Evolutionary conservation across 2,797 vertebrate species (phyloP).

Genomic region (Anableps anableps): DNA sequence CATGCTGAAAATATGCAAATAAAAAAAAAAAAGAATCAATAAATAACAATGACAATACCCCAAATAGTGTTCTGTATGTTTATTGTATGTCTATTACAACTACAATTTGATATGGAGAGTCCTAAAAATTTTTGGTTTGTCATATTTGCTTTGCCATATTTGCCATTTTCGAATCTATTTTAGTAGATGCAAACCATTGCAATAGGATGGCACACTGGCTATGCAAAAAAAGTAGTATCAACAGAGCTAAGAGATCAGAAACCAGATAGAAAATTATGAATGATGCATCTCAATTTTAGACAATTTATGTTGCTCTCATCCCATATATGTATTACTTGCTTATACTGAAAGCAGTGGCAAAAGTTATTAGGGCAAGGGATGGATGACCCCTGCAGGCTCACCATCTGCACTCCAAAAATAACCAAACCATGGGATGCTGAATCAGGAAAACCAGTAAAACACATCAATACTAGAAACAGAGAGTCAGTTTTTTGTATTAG

Average conservation of each 20-base stretch:
- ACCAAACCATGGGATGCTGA: slow-evolving; percentile 36
- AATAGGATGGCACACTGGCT: not conserved
- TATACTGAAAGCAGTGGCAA: slow-evolving; percentile 21
- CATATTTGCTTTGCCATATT: not conserved
- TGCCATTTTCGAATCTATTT: not conserved
- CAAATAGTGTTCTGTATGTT: not conserved
- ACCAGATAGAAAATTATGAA: not conserved
- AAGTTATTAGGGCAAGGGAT: slow-evolving; percentile 26
- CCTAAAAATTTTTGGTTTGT: not conserved
- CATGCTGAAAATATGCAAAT: not conserved
- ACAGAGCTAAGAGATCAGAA: not conserved
- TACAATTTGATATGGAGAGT: not conserved
- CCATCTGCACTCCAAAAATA: slow-evolving; percentile 70
- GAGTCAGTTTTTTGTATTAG: not conserved
- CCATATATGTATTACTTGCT: slow-evolving; percentile 38
- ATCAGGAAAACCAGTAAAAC: slow-evolving; percentile 10
- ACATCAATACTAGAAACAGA: not conserved
- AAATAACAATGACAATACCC: not conserved
- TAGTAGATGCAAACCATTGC: not conserved
- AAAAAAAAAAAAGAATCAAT: not conserved
- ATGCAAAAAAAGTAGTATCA: not conserved
- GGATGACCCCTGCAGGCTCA: slow-evolving; percentile 55
- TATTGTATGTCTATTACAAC: not conserved
- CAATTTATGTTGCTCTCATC: not conserved
- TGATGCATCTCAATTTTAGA: not conserved